phyloP scores from a whole-genome alignment of 1,140 invertebrate species.

The Mylabris phalerata region DNA sequence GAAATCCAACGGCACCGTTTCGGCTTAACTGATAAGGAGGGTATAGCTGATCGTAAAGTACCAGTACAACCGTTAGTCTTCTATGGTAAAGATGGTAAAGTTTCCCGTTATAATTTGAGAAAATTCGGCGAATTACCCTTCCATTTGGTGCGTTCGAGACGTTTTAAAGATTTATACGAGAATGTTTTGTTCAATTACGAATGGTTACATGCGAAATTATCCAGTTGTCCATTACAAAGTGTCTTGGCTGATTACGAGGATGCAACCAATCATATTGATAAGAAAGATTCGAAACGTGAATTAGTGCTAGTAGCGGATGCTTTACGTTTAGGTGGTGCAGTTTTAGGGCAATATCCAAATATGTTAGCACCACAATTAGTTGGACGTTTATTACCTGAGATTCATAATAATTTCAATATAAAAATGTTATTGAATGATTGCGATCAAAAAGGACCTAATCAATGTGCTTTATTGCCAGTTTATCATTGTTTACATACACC shows the following conservation, averaged over 20 bases:
- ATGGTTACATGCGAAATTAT: conserved; percentile 94
- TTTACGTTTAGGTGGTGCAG: conserved; percentile 82
- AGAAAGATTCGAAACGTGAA: conserved; percentile 79
- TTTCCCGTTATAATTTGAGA: conserved; percentile 78
- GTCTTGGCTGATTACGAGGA: conserved; percentile 96
- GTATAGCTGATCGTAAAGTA: conserved; percentile 91
- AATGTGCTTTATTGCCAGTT: conserved; percentile 85
- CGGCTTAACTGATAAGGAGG: conserved; percentile 82
- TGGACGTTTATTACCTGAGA: conserved; percentile 88
- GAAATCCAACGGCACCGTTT: conserved; percentile 89
- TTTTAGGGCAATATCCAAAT: conserved; percentile 83
- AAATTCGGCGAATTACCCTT: conserved; percentile 95
- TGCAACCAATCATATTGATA: conserved; percentile 74
- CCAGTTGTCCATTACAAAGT: conserved; percentile 89
- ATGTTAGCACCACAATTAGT: conserved; percentile 95
- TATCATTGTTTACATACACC: conserved; percentile 96
- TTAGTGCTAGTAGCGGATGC: conserved; percentile 92
- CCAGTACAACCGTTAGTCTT: conserved; percentile 93
- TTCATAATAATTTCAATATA: conserved; percentile 75
- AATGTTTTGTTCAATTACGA: conserved; percentile 96
- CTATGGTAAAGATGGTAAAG: conserved; percentile 78
- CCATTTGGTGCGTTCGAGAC: conserved; percentile 82
- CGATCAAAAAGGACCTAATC: conserved; percentile 74
- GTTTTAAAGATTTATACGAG: conserved; percentile 88
- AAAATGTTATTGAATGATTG: conserved; percentile 84